Evolutionary conservation across 1,140 invertebrate genomes (phyloP).

Genomic region (Matsumurasca onukii): DNA sequence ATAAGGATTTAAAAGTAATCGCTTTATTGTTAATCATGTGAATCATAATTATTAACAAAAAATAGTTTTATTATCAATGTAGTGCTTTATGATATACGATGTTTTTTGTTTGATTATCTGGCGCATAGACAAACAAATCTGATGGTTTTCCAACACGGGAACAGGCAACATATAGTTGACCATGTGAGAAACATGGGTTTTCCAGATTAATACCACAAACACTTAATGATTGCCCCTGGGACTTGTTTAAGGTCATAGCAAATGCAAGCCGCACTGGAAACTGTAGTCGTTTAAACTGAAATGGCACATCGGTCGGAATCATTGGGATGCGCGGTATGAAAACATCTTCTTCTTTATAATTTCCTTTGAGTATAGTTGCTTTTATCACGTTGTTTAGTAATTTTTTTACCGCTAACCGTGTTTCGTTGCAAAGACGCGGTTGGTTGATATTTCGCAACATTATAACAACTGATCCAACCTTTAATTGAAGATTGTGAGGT

Average conservation of each 20-base stretch:
- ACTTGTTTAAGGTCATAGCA: too few species aligned
- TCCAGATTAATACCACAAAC: slow-evolving; percentile 38
- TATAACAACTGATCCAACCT: slow-evolving; percentile 47
- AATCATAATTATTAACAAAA: slow-evolving; percentile 17
- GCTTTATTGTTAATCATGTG: slow-evolving; percentile 8
- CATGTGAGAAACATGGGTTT: slow-evolving; percentile 45
- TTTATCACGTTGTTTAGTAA: slow-evolving; percentile 45
- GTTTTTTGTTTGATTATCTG: too few species aligned
- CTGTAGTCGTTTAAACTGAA: slow-evolving; percentile 38
- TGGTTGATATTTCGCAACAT: slow-evolving; percentile 47
- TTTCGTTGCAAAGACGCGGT: slow-evolving; percentile 50
- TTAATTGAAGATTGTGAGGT: slow-evolving; percentile 46
- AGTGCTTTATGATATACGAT: too few species aligned
- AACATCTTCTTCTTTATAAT: slow-evolving; percentile 30
- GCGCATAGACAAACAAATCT: too few species aligned
- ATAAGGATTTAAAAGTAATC: slow-evolving; percentile 12
- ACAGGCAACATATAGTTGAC: slow-evolving; percentile 46
- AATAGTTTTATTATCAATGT: too few species aligned
- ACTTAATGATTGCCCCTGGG: slow-evolving; percentile 42
- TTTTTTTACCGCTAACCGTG: slow-evolving; percentile 47
- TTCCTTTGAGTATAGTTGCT: slow-evolving; percentile 31
- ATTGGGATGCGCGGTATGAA: slow-evolving; percentile 33
- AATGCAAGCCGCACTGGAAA: slow-evolving; percentile 50
- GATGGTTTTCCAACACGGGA: slow-evolving; percentile 42
- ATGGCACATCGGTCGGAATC: slow-evolving; percentile 33